These are phyloP conservation scores for Prenolepis imparis DNA, from an alignment of 2,888 invertebrate species.

Conservation along the genomic window DNA sequence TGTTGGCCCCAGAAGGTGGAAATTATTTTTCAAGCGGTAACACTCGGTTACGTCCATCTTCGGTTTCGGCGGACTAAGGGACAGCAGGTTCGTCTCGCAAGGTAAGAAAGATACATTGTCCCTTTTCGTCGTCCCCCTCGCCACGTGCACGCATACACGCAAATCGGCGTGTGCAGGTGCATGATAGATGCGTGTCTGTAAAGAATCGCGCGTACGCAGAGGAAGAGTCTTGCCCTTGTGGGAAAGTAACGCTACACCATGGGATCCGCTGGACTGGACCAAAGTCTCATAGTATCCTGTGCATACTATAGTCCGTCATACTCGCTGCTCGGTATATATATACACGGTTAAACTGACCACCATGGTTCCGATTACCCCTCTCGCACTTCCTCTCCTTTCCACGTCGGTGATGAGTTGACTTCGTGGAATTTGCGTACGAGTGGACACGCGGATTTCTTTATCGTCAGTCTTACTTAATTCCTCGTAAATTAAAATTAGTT, in stretches of 20 bases:
- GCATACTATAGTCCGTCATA: constrained; percentile 61
- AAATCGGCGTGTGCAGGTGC: constrained; percentile 65
- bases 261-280: constrained; percentile 82
- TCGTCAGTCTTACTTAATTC: not conserved
- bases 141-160: not conserved
- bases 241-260: constrained; percentile 84
- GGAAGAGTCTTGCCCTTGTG: constrained; percentile 78
- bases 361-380: constrained; percentile 75
- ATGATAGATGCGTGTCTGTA: constrained; percentile 66
- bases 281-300: constrained; percentile 79
- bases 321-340: constrained; percentile 62
- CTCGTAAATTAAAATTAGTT: constrained; percentile 9
- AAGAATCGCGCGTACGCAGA: constrained; percentile 69
- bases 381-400: not conserved
- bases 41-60: constrained; percentile 72
- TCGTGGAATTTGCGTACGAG: constrained; percentile 21
- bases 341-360: constrained; percentile 77
- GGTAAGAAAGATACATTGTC: constrained; percentile 82
- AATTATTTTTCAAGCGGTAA: constrained; percentile 75
- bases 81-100: constrained; percentile 83
- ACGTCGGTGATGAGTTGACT: constrained; percentile 27
- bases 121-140: constrained; percentile 60
- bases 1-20: constrained; percentile 69
- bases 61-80: constrained; percentile 71
- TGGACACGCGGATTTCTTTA: not conserved